Conservation (phyloP, 2,797 vertebrate genomes). For the Megaceryle alcyon region DNA sequence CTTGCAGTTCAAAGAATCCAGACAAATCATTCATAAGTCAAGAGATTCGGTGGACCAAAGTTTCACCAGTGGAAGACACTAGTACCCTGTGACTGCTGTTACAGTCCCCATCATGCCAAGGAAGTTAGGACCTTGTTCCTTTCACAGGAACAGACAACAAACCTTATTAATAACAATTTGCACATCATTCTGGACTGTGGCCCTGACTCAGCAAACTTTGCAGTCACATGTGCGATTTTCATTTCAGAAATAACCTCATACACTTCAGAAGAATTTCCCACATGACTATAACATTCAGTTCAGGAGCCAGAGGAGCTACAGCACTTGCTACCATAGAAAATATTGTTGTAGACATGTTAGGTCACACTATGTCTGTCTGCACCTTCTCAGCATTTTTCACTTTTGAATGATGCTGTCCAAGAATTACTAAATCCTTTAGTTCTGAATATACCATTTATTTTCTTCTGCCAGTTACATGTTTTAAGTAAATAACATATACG, state of each 20-base stretch:
- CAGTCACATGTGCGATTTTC: not conserved
- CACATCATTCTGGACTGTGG: not conserved
- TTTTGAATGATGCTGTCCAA: not conserved
- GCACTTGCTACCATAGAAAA: not conserved
- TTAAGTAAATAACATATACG: not conserved
- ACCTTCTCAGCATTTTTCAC: not conserved
- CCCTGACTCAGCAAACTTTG: not conserved
- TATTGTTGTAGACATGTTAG: not conserved
- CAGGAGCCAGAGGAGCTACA: not conserved
- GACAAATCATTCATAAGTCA: not conserved
- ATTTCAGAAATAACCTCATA: not conserved
- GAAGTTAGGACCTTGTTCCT: not conserved
- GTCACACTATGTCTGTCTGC: not conserved
- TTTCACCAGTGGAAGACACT: not conserved
- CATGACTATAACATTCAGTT: rapidly evolving
- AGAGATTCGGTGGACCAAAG: not conserved
- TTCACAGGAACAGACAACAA: not conserved
- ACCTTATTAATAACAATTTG: not conserved
- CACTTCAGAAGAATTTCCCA: not conserved
- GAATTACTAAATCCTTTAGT: not conserved
- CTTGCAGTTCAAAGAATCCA: not conserved
- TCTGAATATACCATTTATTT: not conserved
- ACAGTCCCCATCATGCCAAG: not conserved
- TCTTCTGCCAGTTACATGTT: not conserved
- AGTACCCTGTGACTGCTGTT: not conserved